Conservation (phyloP, 1,140 invertebrate species). For the Orussus abietinus region DNA sequence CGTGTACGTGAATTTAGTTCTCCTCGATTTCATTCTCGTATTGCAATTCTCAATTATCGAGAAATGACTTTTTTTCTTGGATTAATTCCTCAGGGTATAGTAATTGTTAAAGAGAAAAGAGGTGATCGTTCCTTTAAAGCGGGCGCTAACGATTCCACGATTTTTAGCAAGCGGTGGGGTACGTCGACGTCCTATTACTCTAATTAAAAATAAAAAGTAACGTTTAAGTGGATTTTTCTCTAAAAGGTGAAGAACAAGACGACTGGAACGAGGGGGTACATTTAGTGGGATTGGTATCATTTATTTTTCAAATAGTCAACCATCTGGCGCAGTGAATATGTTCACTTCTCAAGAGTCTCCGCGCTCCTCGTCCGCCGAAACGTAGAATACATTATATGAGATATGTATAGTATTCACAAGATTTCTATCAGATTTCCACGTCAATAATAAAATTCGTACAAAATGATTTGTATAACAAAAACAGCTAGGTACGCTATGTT, state of each 20-base stretch:
- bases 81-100: no score
- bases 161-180: no score
- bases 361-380: slow-evolving; percentile 4
- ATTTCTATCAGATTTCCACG: slow-evolving; percentile 16
- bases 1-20: no score
- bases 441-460: slow-evolving; percentile 46
- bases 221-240: slow-evolving; percentile 6
- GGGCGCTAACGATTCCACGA: no score
- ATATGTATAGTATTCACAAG: slow-evolving; percentile 51
- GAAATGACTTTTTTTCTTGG: no score
- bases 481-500: slow-evolving; percentile 30
- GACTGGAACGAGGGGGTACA: background rate
- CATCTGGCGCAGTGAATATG: slow-evolving; percentile 24
- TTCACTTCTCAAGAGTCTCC: background rate
- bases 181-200: no score
- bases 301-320: slow-evolving; percentile 49
- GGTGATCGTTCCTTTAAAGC: no score
- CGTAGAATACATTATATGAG: slow-evolving; percentile 33
- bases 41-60: no score
- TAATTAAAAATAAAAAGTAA: no score
- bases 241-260: slow-evolving; percentile 6
- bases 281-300: slow-evolving; percentile 9
- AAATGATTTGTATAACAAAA: slow-evolving; percentile 46
- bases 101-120: no score
- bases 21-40: no score